Base-by-base conservation (phyloP, 2,797 vertebrate species). In the Austrolebias charrua region DNA sequence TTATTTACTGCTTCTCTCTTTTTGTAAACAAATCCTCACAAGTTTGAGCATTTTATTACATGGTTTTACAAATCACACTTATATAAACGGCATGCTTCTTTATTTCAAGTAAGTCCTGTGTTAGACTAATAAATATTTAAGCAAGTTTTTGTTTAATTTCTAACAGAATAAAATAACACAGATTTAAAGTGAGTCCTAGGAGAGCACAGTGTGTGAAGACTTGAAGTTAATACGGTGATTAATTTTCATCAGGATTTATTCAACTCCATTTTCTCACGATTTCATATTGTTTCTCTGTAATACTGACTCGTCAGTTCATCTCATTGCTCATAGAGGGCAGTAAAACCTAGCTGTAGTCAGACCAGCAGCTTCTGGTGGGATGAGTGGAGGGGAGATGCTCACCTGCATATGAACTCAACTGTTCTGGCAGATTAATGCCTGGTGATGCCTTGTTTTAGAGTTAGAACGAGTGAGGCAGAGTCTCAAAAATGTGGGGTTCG, bases 401-500 rank as follows among this genome's bases (percentile, higher is more conserved):
- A 87, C 86, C 82, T 88, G 86, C 65, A 70, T 74, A 79, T 88
- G 85, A 87, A 87, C 82, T 81, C 82, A 63, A 73, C 68, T 73
- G 63, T 76, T 60, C 53, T 69, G 69, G 62, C 60, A 77, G 72
- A 66, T 55, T 69, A 73, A 78, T 73, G 62, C 69, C 69, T 55
- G 63, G 66, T 75, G 71, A 81, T 79, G 76, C 66, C 75, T 84
- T 66, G 64, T 73, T 81, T 75, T 69, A 75, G 35, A 50, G 57
- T 63, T 73, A 46, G 75, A 75, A 63, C 58, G 43, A 66, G 48
- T 43, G 66, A 75, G 64, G 47, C 63, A 54, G 60, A 73, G 68
- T 65, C 66, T 64, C 40, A 69, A 45, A 81, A 74, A 76, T 48
- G 51, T 64, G 55, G 28, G 69, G 47, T 63, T 78, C 73, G 43